phyloP scores from a whole-genome alignment of 2,888 invertebrate genomes.

The Synanthedon andrenaeformis region DNA sequence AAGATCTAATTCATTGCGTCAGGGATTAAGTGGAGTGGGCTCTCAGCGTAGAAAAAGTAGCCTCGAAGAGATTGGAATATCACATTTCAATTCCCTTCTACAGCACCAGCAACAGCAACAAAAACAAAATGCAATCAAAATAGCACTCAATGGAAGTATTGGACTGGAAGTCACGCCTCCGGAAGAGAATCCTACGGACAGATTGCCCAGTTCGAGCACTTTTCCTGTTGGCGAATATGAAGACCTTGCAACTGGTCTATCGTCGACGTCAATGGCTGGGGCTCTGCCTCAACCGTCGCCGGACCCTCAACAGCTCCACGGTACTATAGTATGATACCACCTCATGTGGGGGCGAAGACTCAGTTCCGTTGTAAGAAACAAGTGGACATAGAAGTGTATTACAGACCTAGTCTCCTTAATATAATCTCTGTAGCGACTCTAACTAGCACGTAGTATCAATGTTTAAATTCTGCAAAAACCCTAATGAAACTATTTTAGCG shows the following conservation, averaged over 20 bases:
- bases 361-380: slow-evolving; percentile 81
- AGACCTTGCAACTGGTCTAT: slow-evolving; percentile 56
- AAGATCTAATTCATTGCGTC: slow-evolving; percentile 85
- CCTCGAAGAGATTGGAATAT: slow-evolving; percentile 86
- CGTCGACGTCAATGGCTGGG: slow-evolving; percentile 41
- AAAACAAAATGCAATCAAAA: slow-evolving; percentile 83
- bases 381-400: slow-evolving; percentile 70
- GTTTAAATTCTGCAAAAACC: slow-evolving; percentile 11
- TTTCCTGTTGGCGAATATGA: slow-evolving; percentile 54
- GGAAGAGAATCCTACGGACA: slow-evolving; percentile 71
- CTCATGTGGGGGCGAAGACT: slow-evolving; percentile 92
- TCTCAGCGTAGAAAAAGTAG: slow-evolving; percentile 83
- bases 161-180: slow-evolving; percentile 84
- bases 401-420: no score
- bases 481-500: background rate
- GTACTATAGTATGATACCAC: slow-evolving; percentile 95
- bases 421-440: slow-evolving; percentile 39
- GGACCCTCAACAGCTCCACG: slow-evolving; percentile 84
- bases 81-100: slow-evolving; percentile 79
- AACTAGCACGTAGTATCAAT: slow-evolving; percentile 26
- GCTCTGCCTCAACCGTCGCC: slow-evolving; percentile 42
- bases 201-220: slow-evolving; percentile 39
- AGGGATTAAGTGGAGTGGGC: slow-evolving; percentile 79
- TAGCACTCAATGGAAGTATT: slow-evolving; percentile 87
- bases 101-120: slow-evolving; percentile 67